A percentile compares a stretch with the other conserved stretches of the same genome.
phyloP scores from a whole-genome alignment of 92 coral and sea anemone genomes.

The Metridium senile region DNA sequence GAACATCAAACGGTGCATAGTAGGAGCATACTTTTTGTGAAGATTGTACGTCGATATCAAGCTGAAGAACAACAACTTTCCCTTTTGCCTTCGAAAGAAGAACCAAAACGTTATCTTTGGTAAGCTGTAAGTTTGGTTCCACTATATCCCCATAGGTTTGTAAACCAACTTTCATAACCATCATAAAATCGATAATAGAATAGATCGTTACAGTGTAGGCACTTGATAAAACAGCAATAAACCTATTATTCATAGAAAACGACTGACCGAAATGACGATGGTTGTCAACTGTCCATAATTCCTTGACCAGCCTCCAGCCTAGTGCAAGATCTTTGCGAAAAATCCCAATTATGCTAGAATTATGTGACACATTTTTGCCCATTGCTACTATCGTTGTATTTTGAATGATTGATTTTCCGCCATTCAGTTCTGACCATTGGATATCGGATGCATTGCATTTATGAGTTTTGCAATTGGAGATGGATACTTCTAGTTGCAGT shows the following conservation, averaged over 20 bases:
- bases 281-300: conserved; percentile 40
- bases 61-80: conserved; percentile 47
- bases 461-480: conserved; percentile 6
- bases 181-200: conserved; percentile 25
- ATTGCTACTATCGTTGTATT: conserved; percentile 50
- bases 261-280: conserved; percentile 61
- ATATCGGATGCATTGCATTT: conserved; percentile 38
- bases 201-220: conserved; percentile 46
- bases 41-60: conserved; percentile 3
- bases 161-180: conserved; percentile 39
- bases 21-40: conserved; percentile 37
- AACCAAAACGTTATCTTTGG: conserved; percentile 61
- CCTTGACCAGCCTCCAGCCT: conserved; percentile 48
- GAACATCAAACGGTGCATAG: conserved; percentile 22
- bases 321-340: conserved; percentile 51
- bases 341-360: conserved; percentile 67
- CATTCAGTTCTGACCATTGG: conserved; percentile 66
- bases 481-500: background rate
- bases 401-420: conserved; percentile 36
- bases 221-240: conserved; percentile 53
- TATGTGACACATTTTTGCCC: conserved; percentile 45
- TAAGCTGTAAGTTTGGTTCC: conserved; percentile 50
- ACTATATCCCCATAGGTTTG: conserved; percentile 19
- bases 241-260: conserved; percentile 44
- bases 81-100: conserved; percentile 46